Percentiles rank a stretch among this genome's conserved stretches.
These are phyloP conservation scores for Zeugodacus cucurbitae DNA, from an alignment of 1,140 invertebrate species.

Conservation along the genomic window DNA sequence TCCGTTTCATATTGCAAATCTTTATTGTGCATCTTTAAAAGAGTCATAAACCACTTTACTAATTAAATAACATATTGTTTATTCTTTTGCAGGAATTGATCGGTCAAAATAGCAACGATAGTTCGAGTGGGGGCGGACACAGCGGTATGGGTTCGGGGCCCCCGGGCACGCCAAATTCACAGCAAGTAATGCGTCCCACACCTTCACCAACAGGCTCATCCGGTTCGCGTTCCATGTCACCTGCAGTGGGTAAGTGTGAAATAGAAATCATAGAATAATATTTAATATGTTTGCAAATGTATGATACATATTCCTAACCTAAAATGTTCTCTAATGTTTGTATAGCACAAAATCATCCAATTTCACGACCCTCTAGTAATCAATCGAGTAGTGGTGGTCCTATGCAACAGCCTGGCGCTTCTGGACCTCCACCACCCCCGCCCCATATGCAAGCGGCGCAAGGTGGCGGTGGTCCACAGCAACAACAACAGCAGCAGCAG, in stretches of 20 bases:
- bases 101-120: conserved; percentile 86
- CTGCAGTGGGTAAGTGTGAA: conserved; percentile 85
- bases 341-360: conserved; percentile 62
- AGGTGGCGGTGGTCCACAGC: conserved; percentile 45
- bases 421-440: conserved; percentile 76
- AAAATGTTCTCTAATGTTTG: background rate
- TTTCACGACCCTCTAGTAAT: conserved; percentile 83
- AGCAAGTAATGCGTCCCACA: conserved; percentile 80
- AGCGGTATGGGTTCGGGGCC: conserved; percentile 81
- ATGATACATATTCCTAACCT: background rate
- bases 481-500: conserved; percentile 50
- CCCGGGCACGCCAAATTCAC: conserved; percentile 78
- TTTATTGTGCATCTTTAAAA: background rate
- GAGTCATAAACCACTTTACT: background rate
- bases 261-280: background rate
- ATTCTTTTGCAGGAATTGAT: conserved; percentile 80
- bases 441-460: conserved; percentile 62
- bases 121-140: conserved; percentile 72
- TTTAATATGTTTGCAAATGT: background rate
- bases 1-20: background rate
- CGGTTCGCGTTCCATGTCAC: conserved; percentile 94
- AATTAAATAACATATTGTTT: conserved; percentile 39
- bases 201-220: conserved; percentile 90
- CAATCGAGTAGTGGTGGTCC: conserved; percentile 74
- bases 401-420: conserved; percentile 72